These are phyloP conservation scores for Scelioninae gen. 2 DNA, from an alignment of 2,888 invertebrate species.

Conservation along the genomic window DNA sequence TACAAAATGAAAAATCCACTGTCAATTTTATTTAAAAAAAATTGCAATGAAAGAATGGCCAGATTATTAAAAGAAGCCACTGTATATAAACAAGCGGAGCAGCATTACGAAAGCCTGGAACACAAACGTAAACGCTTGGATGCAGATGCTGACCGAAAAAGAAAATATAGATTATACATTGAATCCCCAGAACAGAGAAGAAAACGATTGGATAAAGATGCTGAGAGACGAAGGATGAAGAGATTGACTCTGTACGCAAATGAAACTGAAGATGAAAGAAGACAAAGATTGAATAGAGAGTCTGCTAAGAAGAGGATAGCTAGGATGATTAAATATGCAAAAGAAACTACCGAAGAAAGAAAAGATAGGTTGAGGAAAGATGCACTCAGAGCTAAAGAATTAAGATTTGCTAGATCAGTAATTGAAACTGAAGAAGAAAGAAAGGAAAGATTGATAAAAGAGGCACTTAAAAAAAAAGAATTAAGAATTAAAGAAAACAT, in stretches of 20 bases:
- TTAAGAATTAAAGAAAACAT: constrained; percentile 66
- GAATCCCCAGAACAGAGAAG: constrained; percentile 69
- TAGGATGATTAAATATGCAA: constrained; percentile 68
- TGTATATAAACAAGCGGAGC: too few relatives aligned
- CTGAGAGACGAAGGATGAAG: constrained; percentile 68
- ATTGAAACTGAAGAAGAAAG: constrained; percentile 70
- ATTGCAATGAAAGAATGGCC: too few relatives aligned
- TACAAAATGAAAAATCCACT: too few relatives aligned
- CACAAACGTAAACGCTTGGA: constrained; percentile 68
- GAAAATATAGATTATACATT: constrained; percentile 69
- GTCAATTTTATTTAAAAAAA: too few relatives aligned
- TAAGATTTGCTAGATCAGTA: constrained; percentile 70
- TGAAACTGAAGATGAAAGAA: constrained; percentile 67
- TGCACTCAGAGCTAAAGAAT: constrained; percentile 68
- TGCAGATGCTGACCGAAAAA: constrained; percentile 68
- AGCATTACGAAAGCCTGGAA: constrained; percentile 69
- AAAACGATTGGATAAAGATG: constrained; percentile 68
- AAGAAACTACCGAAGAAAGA: constrained; percentile 68
- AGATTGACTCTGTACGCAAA: constrained; percentile 67
- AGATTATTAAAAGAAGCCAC: too few relatives aligned
- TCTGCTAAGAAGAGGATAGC: constrained; percentile 68
- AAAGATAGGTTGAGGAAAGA: constrained; percentile 68
- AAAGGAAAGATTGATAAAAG: constrained; percentile 68
- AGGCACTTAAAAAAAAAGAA: constrained; percentile 69
- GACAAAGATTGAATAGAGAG: constrained; percentile 67